Evolutionary conservation across 2,113 vertebrate species (phyloP).

Genomic region (Sceloporus undulatus): DNA sequence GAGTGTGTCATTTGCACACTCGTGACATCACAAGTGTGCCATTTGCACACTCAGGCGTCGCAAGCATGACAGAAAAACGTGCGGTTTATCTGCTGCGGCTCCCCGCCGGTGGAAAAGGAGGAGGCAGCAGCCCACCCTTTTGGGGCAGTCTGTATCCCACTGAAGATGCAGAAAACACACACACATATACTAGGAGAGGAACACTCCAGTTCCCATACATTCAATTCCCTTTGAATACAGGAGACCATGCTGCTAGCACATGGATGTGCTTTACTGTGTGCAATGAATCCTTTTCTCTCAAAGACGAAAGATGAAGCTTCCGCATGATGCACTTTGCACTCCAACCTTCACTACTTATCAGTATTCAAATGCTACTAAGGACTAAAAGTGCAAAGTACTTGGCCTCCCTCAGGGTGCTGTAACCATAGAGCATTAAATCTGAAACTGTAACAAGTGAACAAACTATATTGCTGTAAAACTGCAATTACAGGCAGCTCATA

Average conservation of each 20-base stretch:
- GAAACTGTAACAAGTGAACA: conserved; percentile 23
- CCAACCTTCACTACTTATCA: neutral
- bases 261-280: neutral
- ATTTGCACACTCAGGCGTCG: too few species aligned
- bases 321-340: neutral
- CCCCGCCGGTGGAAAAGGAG: too few species aligned
- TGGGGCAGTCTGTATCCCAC: too few species aligned
- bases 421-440: conserved; percentile 28
- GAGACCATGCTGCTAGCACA: too few species aligned
- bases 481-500: conserved; percentile 9
- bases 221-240: neutral
- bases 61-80: too few species aligned
- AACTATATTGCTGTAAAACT: conserved; percentile 14
- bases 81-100: too few species aligned
- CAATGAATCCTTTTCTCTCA: neutral
- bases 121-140: too few species aligned
- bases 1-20: too few species aligned
- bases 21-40: too few species aligned
- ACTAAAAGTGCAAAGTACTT: neutral
- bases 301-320: neutral
- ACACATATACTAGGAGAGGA: neutral
- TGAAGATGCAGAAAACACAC: too few species aligned
- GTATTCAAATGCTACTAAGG: neutral
- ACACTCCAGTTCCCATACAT: neutral
- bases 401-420: neutral